Percentiles rank a stretch among this genome's conserved stretches.
Conservation (phyloP, 2,113 vertebrate species). For the Solea senegalensis region DNA sequence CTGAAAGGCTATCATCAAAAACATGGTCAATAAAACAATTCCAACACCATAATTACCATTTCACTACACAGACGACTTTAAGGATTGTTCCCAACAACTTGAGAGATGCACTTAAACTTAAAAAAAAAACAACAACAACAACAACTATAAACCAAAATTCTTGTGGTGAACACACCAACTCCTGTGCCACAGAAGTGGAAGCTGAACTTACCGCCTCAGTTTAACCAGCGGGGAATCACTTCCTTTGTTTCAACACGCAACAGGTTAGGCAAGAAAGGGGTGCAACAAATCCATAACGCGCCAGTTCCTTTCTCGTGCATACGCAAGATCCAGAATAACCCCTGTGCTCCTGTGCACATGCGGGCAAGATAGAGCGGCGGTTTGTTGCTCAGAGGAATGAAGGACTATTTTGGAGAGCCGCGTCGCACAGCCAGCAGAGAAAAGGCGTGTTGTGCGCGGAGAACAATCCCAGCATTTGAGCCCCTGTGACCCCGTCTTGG, state of each 20-base stretch:
- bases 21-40: conserved; percentile 35
- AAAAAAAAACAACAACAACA: not conserved
- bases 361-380: conserved; percentile 37
- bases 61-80: conserved; percentile 14
- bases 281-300: conserved; percentile 5
- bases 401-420: conserved; percentile 54
- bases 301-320: conserved; percentile 11
- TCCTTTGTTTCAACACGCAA: conserved; percentile 13
- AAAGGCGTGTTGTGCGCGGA: conserved; percentile 91
- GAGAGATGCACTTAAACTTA: not conserved
- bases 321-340: conserved; percentile 32
- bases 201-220: conserved; percentile 85
- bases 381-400: conserved; percentile 57
- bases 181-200: too few species aligned
- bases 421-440: conserved; percentile 77
- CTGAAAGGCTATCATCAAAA: conserved; percentile 40
- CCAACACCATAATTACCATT: conserved; percentile 6
- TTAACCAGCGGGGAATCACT: conserved; percentile 52
- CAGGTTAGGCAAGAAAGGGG: not conserved
- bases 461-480: conserved; percentile 94
- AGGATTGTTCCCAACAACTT: conserved; percentile 15
- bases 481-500: conserved; percentile 90
- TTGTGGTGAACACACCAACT: not conserved
- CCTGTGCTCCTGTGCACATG: conserved; percentile 31
- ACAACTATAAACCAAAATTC: not conserved